Evolutionary conservation across 2,888 invertebrate genomes (phyloP).

Genomic region (Boloria selene): DNA sequence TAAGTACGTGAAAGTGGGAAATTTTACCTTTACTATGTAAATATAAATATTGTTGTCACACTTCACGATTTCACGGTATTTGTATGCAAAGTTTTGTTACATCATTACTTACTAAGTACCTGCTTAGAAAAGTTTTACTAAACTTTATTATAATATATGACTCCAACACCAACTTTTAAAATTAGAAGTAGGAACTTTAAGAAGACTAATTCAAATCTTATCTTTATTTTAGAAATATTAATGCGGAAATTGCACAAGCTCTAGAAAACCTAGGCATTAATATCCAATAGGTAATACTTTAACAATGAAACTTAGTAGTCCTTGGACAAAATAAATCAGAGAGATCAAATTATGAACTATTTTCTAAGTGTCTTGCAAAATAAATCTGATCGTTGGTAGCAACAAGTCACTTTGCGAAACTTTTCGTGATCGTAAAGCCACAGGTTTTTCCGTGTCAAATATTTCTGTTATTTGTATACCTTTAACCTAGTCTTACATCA

Average conservation of each 20-base stretch:
- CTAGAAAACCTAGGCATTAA: conserved; percentile 1
- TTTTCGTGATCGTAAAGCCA: conserved; percentile 71
- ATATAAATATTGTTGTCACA: conserved; percentile 9
- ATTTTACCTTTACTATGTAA: background rate
- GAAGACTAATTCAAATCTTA: too few species aligned
- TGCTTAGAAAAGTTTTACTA: too few species aligned
- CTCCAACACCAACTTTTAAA: too few species aligned
- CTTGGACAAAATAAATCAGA: conserved; percentile 40
- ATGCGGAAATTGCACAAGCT: background rate
- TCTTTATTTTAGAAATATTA: too few species aligned
- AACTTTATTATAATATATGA: too few species aligned
- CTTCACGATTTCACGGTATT: conserved; percentile 7
- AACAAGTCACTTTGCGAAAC: conserved; percentile 66
- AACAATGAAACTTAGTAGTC: conserved; percentile 24
- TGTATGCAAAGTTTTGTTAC: background rate
- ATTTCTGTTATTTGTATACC: conserved; percentile 53
- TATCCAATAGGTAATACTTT: conserved; percentile 4
- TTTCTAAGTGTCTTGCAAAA: conserved; percentile 66
- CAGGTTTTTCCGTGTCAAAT: conserved; percentile 65
- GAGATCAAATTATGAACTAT: conserved; percentile 35
- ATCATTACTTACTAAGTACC: background rate
- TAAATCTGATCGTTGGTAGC: conserved; percentile 55
- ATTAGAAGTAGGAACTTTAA: too few species aligned
- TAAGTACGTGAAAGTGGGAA: conserved; percentile 25
- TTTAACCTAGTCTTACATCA: conserved; percentile 4